Base-by-base conservation (phyloP, 92 coral and sea anemone species). In the Siderastrea radians region DNA sequence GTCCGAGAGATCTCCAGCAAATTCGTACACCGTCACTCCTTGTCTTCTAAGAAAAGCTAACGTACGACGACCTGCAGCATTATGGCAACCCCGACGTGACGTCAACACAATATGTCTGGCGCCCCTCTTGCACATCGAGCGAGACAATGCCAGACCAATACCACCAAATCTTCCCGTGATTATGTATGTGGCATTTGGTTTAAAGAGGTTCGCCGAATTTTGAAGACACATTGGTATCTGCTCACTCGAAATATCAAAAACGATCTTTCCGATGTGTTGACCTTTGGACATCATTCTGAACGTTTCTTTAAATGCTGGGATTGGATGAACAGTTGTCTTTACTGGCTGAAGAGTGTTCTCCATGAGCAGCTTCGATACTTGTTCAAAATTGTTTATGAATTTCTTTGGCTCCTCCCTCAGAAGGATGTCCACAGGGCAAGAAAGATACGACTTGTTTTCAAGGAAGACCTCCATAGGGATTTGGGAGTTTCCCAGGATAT, bases 111-210 rank as follows among this genome's bases (percentile, higher is more conserved):
- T 48, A 11, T 91, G 88, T 15, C 77, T 74, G 2, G 94, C 94
- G 17, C 94, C 94, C 67, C 87, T 83, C 80, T 77, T 79, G 14
- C 77, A 64, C 88, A 91, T 72, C 91, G 89, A 91, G 6, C 82
- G 88, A 10, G 85, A 88, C 67, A 91, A 66, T 45, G 88, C 88
- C 63, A 91, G 83, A 26, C 94, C 94, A 71, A 87, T 82, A 3
- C 94, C 94, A n/a, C 91, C 88, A 19, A 91, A 74, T 11, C 91
- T 91, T 7, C 94, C 94, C 15, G 90, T 88, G 50, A 91, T 80
- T 7, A 91, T 74, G 75, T 91, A 91, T 2, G 91, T 67, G 38
- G 80, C 57, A 74, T 91, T 76, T 46, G 70, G 60, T 82, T 82
- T 87, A 11, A 67, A 67, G 11, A 67, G 13, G 47, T 14, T 7